Conservation (phyloP, 37 sponge, comb jelly and placozoan genomes). For the Dysidea cf. avara region DNA sequence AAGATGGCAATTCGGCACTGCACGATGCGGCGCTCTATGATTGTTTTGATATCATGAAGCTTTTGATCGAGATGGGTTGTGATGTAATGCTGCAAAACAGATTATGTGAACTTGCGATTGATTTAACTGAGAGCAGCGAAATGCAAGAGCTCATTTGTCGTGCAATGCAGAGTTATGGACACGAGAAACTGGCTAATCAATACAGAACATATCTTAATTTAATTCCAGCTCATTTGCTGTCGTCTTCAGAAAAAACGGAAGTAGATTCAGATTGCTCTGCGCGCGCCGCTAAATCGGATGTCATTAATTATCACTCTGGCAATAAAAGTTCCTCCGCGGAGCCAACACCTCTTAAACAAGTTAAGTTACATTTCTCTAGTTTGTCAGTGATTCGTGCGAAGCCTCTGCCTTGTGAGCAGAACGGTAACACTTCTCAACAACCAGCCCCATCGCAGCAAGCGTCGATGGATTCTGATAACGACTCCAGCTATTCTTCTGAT, state of each 20-base stretch:
- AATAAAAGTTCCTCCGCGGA: no score
- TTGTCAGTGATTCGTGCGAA: constrained; percentile 7
- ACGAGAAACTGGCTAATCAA: constrained; percentile 25
- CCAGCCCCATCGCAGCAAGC: neutral
- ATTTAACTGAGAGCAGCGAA: constrained; percentile 53
- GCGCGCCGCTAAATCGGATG: neutral
- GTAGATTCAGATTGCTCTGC: neutral
- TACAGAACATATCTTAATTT: constrained; percentile 23
- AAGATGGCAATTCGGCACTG: constrained; percentile 56
- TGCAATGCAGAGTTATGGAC: constrained; percentile 32
- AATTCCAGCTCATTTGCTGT: neutral
- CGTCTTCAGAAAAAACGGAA: constrained; percentile 10
- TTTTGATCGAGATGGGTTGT: constrained; percentile 49
- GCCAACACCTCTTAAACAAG: no score
- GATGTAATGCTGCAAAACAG: constrained; percentile 12
- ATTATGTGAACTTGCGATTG: constrained; percentile 50
- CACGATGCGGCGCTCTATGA: constrained; percentile 71
- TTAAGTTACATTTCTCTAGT: no score
- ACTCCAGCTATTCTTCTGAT: constrained; percentile 29
- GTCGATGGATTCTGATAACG: constrained; percentile 7
- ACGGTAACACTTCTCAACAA: no score
- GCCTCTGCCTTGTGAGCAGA: no score
- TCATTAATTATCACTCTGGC: neutral
- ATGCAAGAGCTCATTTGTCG: constrained; percentile 48
- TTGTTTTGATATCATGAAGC: constrained; percentile 18